Base-by-base conservation (phyloP, 1,140 invertebrate genomes). In the Ectropis grisescens region DNA sequence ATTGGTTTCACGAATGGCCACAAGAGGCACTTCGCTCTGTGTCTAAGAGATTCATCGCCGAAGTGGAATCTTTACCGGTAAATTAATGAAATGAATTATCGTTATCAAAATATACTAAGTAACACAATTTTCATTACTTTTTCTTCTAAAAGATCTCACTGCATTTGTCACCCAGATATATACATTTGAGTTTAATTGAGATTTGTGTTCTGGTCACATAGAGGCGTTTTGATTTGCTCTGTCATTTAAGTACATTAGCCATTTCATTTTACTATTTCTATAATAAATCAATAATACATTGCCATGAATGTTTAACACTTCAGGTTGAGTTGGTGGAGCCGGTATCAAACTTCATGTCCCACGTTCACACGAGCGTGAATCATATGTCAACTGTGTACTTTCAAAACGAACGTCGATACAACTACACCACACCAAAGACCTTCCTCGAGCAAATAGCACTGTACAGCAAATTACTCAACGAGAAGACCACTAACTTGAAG, bases 1-100 rank as follows among this genome's bases (percentile, higher is more conserved):
- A 98, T 74, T 98, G 96, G 95, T 98, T 98, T 74, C 94, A 98
- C 66, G 93, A 95, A 82, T 98, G 96, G 96, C 96, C 96, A 0
- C 86, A 90, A 66, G 90, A 95, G 57, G 96, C 96, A 4, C 74
- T 98, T 30, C 86, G 93, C 52, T 96, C 94, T 31, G 96, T 98
- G 1, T 96, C 94, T 13, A 84, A 85, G 37, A 85, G 90, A 38
- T 97, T 97, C 69, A 81, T 98, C 9, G 76, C 87, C 11, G 90
- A 94, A 64, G 87, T 94, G 3, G 84, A 89, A 31, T 85, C 88
- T 11, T 59, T 95, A 25, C 87, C 89, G 11, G 88, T 88, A 53
- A 19, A 39, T 11, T 19, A 19, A n/a, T n/a, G n/a, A n/a, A n/a
- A n/a, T n/a, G n/a, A n/a, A n/a, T n/a, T n/a, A n/a, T n/a, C n/a